phyloP scores from a whole-genome alignment of 2,113 vertebrate species.

The Axis porcinus region DNA sequence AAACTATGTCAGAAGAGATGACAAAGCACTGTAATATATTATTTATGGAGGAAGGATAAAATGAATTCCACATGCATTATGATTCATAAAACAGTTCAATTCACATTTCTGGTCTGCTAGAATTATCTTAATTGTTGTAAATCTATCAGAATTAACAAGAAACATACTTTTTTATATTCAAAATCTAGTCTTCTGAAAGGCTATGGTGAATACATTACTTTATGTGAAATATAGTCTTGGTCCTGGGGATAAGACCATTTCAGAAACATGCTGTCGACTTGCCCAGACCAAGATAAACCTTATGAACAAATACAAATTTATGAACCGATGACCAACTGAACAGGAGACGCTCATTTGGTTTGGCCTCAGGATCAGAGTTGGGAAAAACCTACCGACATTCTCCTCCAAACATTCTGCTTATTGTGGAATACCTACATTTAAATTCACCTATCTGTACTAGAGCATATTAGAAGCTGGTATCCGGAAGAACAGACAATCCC shows the following conservation, averaged over 20 bases:
- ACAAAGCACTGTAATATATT: background rate
- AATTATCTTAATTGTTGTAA: background rate
- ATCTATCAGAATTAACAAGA: background rate
- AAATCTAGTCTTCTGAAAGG: background rate
- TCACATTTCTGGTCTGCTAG: background rate
- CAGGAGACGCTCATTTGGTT: background rate
- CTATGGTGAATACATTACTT: background rate
- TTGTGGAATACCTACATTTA: background rate
- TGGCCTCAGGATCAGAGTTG: background rate
- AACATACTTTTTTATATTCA: background rate
- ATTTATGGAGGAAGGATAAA: conserved; percentile 27
- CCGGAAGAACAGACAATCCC: background rate
- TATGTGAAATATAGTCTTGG: background rate
- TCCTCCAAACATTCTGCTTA: background rate
- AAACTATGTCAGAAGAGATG: background rate
- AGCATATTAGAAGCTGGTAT: background rate
- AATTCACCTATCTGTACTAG: background rate
- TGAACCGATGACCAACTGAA: background rate
- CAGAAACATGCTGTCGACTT: background rate
- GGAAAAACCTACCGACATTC: background rate
- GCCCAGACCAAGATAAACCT: background rate
- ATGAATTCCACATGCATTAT: background rate
- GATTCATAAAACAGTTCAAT: background rate
- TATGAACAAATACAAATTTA: background rate
- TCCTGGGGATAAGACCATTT: background rate